Evolutionary conservation across 2,888 invertebrate species (phyloP).

Genomic region (Ectobius pallidus): DNA sequence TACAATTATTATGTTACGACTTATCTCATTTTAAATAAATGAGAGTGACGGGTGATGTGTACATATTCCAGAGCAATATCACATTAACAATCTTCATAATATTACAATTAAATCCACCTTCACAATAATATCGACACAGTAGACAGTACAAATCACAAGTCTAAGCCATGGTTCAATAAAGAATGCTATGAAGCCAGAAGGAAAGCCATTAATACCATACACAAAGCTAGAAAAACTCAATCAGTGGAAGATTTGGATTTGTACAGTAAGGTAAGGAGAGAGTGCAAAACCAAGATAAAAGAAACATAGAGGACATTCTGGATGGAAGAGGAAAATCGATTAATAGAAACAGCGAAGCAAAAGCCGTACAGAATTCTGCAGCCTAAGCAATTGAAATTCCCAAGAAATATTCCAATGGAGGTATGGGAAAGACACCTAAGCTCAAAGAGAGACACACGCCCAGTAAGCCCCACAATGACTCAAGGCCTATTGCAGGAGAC

Average conservation of each 20-base stretch:
- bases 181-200: background rate
- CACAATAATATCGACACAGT: background rate
- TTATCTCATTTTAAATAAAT: no score
- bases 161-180: background rate
- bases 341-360: background rate
- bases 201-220: background rate
- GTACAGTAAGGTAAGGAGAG: background rate
- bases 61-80: no score
- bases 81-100: no score
- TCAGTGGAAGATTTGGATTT: background rate
- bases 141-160: background rate
- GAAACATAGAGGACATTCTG: background rate
- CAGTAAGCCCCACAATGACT: background rate
- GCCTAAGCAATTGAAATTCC: background rate
- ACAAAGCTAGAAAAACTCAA: background rate
- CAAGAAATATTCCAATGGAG: background rate
- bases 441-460: background rate
- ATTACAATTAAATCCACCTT: no score
- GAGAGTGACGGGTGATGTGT: no score
- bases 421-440: no score
- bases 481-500: background rate
- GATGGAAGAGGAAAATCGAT: background rate
- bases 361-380: background rate
- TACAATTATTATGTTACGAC: no score
- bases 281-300: background rate